Percentiles rank a stretch among this genome's conserved stretches.
Evolutionary conservation across 2,113 vertebrate genomes (phyloP).

Genomic region (Pithys albifrons): DNA sequence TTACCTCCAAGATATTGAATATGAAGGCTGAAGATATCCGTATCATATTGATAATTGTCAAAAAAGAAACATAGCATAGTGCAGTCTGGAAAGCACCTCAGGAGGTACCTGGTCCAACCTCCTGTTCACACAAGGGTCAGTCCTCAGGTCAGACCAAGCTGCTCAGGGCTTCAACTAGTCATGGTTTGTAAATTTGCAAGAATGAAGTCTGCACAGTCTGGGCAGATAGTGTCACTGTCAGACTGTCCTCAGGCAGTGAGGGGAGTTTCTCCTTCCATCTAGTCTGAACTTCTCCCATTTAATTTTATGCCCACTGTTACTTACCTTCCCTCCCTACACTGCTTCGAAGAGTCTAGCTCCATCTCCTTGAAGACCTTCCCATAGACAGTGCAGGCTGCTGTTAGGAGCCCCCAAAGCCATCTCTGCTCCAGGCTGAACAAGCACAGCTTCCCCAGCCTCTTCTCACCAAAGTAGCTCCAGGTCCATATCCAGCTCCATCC

Average conservation of each 20-base stretch:
- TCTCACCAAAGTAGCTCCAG: not conserved
- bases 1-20: not conserved
- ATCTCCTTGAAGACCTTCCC: fast-evolving
- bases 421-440: not conserved
- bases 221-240: not conserved
- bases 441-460: not conserved
- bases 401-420: not conserved
- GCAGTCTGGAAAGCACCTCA: not conserved
- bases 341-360: not conserved
- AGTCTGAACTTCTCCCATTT: not conserved
- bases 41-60: not conserved
- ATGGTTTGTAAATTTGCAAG: not conserved
- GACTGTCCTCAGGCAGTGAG: not conserved
- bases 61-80: not conserved
- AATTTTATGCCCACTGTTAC: not conserved
- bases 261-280: not conserved
- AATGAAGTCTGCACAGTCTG: not conserved
- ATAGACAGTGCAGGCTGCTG: not conserved
- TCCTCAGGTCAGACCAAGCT: not conserved
- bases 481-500: not conserved
- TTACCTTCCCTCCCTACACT: not conserved
- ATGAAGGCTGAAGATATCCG: not conserved
- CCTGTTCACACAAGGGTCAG: not conserved
- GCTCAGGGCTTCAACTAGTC: not conserved
- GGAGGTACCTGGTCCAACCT: not conserved